Base-by-base conservation (phyloP, 2,888 invertebrate genomes). In the Molanna angustata region DNA sequence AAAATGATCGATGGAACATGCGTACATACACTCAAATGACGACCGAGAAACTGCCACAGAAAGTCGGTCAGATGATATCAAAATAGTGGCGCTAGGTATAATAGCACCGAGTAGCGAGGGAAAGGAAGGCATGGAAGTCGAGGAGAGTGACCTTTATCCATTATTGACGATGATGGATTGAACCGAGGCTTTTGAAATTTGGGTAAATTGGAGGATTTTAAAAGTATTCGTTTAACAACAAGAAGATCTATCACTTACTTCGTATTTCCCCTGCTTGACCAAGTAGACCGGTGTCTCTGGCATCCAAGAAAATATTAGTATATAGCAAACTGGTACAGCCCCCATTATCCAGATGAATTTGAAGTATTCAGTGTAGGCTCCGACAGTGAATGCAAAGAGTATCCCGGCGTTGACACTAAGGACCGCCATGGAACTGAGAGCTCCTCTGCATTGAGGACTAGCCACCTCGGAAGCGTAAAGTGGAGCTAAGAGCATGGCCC, bases 261-360 rank as follows among this genome's bases (percentile, higher is more conserved):
- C 31, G 13, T 49, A 7, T 14, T 13, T 53, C 40, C 73, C 73
- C 32, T 60, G 65, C 59, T 71, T 73, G 35, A 78, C 65, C 9
- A 78, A 65, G 50, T 69, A 78, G 0, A 79, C 72, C 0, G 85
- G 85, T 0, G 83, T 80, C 60, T 85, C 85, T 0, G 84, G 84
- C 68, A 83, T 73, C 65, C 69, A 66, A 6, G 73, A 62, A 56
- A 80, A 75, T 6, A 75, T 56, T 0, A 78, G 46, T 1, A 80
- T 53, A 40, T 79, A 76, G 0, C 77, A 11, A 0, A 76, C 63
- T 0, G 80, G 76, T 4, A 80, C 58, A 0, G 75, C 49, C 7
- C 79, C 62, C 49, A 79, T 79, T 0, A 78, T 64, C 64, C 73
- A 70, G 4, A 83, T 73, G 27, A 83, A 67, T 0, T 68, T 63